Base-by-base conservation (phyloP, 2,113 vertebrate genomes). In the Pao palembangensis region DNA sequence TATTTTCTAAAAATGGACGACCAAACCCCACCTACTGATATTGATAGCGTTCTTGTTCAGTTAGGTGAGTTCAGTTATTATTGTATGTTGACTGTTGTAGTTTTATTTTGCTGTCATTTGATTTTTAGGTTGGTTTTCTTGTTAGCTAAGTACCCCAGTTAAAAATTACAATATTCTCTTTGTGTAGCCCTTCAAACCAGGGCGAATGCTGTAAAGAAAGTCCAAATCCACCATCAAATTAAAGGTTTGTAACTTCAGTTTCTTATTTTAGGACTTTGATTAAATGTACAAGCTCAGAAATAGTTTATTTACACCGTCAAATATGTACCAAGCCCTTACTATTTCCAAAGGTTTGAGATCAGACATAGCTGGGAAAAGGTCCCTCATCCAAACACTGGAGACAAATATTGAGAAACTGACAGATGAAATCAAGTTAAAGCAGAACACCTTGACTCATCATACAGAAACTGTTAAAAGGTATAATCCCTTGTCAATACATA, bases 381-480 rank as follows among this genome's bases (percentile, higher is more conserved):
- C 71, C 10, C 47, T 47, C 44, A 75, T 84, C 10, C 76, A 81
- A 61, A 69, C 61, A 17, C 58, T 64, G 3, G 62, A 61, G 5
- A 63, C 12, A 44, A 69, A 51, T 15, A 81, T 85, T 46, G 49
- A 58, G 28, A 84, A 65, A 68, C 73, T 90, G 18, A 79, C 88
- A 0, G 87, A 87, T 5, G 81, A 88, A 20, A 79, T 84, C 15
- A 14, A 42, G 6, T 34, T 49, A 21, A 90, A 82, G 53, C 78
- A 87, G 50, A 86, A 54, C 25, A 69, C 73, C 10, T 23, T 86
- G 17, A 76, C 51, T 10, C 78, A 61, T 18, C 84, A 73, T 55
- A 89, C 82, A 80, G 71, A 46, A 41, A 79, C 72, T 62, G 49
- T 66, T 23, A 87, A 87, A 74, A 86, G 88, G 91, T 90, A 81